Evolutionary conservation across 1,140 invertebrate species (phyloP), one percentile per base, ranked within the genome.

Genomic region (Battus philenor): DNA sequence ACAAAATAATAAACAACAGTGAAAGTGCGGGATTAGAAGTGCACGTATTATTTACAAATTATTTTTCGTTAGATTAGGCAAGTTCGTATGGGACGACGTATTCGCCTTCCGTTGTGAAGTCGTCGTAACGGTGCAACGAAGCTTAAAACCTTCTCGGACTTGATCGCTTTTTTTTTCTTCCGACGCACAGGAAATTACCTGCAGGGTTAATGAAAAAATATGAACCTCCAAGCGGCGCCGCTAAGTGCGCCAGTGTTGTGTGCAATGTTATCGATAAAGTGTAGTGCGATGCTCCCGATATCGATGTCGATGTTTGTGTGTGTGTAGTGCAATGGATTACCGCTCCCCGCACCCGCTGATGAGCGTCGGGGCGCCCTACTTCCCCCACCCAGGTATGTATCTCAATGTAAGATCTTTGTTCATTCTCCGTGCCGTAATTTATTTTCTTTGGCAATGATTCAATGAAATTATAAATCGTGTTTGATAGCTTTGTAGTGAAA

Each of bases 341-440:
- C 72, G 83, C 15, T 74, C 70, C 18, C 79, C 75, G 15, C 68
- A 74, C 48, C 79, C 83, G 38, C 60, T 71, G 49, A 60, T 72
- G 62, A 79, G 58, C 68, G 69, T 64, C 68, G 79, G 70, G 41
- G 44, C 73, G 41, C 69, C 79, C 11, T 83, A 77, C 76, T 77
- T 66, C 50, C 62, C 72, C 15, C 78, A 80, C 30, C 68, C 80
- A 76, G 80, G 83, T 86, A 73, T 62, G 24, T 38, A 31, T n/a
- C n/a, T n/a, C n/a, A n/a, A n/a, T n/a, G n/a, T n/a, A n/a, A n/a
- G n/a, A n/a, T n/a, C n/a, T n/a, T n/a, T n/a, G n/a, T n/a, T n/a
- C n/a, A n/a, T n/a, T n/a, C n/a, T n/a, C n/a, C n/a, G n/a, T n/a
- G n/a, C n/a, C n/a, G n/a, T n/a, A n/a, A n/a, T n/a, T n/a, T n/a